phyloP scores from a whole-genome alignment of 2,113 vertebrate genomes.

The Crotalus helleri region DNA sequence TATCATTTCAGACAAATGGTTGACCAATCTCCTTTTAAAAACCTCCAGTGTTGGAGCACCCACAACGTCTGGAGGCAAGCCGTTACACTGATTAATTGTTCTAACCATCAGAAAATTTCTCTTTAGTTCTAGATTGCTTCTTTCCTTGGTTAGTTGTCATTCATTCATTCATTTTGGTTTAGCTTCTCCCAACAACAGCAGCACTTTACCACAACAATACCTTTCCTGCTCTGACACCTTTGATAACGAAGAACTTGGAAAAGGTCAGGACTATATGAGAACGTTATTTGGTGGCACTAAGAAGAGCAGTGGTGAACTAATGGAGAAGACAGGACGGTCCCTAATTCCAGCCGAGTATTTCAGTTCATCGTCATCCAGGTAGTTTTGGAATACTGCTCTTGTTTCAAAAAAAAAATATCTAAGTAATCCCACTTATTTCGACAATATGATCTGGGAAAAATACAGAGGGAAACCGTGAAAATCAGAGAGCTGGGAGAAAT shows the following conservation, averaged over 20 bases:
- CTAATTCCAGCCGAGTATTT: not conserved
- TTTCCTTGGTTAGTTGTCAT: not conserved
- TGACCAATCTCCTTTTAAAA: too few species aligned
- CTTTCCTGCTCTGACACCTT: not conserved
- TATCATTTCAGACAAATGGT: too few species aligned
- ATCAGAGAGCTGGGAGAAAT: not conserved
- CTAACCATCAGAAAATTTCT: not conserved
- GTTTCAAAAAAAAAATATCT: too few species aligned
- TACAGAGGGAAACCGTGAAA: not conserved
- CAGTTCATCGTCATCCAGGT: constrained; percentile 53
- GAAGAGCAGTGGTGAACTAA: not conserved
- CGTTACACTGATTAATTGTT: not conserved
- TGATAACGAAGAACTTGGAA: not conserved
- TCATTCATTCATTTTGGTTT: constrained; percentile 32
- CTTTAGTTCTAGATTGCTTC: not conserved
- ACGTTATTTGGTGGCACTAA: constrained; percentile 42
- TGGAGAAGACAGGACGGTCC: constrained; percentile 16
- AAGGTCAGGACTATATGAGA: constrained; percentile 44
- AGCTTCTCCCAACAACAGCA: constrained; percentile 21
- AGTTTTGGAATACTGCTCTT: not conserved
- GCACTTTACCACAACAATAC: not conserved
- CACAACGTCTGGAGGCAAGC: too few species aligned
- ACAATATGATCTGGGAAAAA: not conserved
- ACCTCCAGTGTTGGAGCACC: too few species aligned
- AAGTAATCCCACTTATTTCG: constrained; percentile 7